Percentiles rank a stretch among this genome's conserved stretches.
Evolutionary conservation across 2,888 invertebrate genomes (phyloP).

Genomic region (Cantharis nigra): DNA sequence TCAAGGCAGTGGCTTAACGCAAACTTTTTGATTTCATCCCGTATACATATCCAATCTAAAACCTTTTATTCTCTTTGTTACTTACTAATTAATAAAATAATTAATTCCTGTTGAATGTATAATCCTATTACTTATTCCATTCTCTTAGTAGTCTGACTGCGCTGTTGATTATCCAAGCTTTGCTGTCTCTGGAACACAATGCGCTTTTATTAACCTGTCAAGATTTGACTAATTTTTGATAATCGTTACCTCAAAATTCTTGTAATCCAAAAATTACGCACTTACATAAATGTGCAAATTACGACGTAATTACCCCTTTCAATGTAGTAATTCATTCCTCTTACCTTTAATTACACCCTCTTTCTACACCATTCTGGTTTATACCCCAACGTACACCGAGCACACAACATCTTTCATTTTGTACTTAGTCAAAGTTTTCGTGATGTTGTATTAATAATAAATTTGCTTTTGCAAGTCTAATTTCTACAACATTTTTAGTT

Average conservation of each 20-base stretch:
- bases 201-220: neutral
- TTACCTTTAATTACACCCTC: neutral
- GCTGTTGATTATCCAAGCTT: neutral
- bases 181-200: neutral
- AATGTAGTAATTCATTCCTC: neutral
- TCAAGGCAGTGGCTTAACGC: neutral
- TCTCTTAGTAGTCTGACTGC: neutral
- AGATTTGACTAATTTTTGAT: neutral
- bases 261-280: neutral
- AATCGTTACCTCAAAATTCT: neutral
- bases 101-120: neutral
- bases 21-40: neutral
- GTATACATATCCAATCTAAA: neutral
- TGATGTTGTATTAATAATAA: neutral
- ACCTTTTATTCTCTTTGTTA: neutral
- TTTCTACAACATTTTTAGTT: neutral
- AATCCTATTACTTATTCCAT: neutral
- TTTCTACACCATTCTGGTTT: neutral
- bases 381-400: neutral
- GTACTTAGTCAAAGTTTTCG: neutral
- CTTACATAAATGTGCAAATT: neutral
- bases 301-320: neutral
- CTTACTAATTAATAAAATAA: neutral
- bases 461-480: neutral
- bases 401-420: neutral